These are phyloP conservation scores for Azemiops feae DNA, from an alignment of 2,113 vertebrate species.

Conservation along the genomic window DNA sequence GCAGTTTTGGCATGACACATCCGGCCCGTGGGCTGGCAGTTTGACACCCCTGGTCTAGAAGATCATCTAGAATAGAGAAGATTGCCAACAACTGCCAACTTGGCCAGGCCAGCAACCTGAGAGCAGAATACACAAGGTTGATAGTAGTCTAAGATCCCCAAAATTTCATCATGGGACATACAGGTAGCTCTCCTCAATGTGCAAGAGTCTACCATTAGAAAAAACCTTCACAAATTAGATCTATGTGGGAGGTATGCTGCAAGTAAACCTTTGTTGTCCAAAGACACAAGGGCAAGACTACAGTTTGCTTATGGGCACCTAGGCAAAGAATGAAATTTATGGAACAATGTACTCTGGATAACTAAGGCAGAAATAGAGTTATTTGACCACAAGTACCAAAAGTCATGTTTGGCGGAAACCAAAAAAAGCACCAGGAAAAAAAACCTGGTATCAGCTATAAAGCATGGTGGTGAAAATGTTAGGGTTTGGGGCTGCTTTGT, in stretches of 20 bases:
- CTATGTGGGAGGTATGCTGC: neutral
- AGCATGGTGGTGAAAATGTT: neutral
- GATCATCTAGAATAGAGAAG: neutral
- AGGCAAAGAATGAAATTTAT: neutral
- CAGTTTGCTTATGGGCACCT: neutral
- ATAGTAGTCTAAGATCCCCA: neutral
- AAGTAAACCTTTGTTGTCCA: neutral
- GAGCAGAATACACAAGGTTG: neutral
- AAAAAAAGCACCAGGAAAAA: neutral
- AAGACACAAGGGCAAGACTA: neutral
- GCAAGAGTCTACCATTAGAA: neutral
- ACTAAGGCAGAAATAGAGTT: neutral
- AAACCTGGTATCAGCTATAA: neutral
- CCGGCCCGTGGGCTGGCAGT: too few species aligned
- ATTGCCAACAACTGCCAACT: neutral
- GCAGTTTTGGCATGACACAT: too few species aligned
- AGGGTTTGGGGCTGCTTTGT: neutral
- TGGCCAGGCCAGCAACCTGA: neutral
- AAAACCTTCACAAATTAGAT: neutral
- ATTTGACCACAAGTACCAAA: neutral
- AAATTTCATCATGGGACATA: neutral
- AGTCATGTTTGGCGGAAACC: neutral
- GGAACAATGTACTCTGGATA: neutral
- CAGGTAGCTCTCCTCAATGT: neutral
- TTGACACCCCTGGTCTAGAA: neutral